phyloP scores from a whole-genome alignment of 2,113 vertebrate genomes.

The Motacilla alba region DNA sequence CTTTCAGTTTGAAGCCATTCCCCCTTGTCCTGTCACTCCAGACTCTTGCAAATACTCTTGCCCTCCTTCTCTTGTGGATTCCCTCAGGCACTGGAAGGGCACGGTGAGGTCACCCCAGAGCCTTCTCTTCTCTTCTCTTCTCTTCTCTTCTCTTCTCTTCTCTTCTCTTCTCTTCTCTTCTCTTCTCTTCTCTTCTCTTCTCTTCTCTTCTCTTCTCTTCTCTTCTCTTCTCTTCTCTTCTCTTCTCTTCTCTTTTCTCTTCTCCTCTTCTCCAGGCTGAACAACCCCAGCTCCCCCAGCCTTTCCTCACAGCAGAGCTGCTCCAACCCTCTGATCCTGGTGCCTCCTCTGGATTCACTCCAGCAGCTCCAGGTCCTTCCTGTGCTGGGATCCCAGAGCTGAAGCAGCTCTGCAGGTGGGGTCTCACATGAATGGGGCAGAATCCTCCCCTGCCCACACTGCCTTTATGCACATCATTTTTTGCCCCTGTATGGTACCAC shows the following conservation, averaged over 20 bases:
- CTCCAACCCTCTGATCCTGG: neutral
- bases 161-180: too few species aligned
- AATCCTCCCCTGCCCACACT: neutral
- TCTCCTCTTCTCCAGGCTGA: neutral
- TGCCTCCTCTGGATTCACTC: accelerated
- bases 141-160: too few species aligned
- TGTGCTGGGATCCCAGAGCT: neutral
- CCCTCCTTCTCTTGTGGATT: neutral
- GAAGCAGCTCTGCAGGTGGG: neutral
- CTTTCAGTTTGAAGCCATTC: neutral
- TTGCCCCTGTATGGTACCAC: neutral
- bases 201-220: too few species aligned
- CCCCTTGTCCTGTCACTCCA: neutral
- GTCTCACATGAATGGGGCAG: neutral
- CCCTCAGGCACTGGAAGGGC: neutral
- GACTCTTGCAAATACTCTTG: neutral
- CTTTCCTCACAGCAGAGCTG: neutral
- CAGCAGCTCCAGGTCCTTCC: neutral
- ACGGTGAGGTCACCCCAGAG: neutral
- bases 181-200: too few species aligned
- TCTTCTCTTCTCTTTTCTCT: too few species aligned
- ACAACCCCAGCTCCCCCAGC: accelerated
- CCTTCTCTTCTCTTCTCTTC: neutral
- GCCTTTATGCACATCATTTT: neutral
- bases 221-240: too few species aligned